Evolutionary conservation across 2,797 vertebrate species (phyloP), one percentile per base, ranked within the genome.

Genomic region (Amazonetta brasiliensis): DNA sequence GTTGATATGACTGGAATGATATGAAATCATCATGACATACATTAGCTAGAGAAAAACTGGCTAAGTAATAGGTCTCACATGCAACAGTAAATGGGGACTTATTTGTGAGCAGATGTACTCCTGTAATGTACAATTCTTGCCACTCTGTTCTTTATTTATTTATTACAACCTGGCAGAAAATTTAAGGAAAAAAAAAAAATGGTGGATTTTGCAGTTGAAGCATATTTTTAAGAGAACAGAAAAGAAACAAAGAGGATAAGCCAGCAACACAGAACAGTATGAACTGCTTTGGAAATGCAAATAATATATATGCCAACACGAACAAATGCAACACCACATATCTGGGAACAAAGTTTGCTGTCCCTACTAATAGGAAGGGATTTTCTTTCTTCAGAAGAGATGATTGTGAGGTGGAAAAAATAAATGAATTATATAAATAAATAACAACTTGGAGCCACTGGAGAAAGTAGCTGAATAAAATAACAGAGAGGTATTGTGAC

Each of bases 211-310:
- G 81, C 84, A 94, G 72, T 55, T 87, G 58, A 93, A 85, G 78
- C 19, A 1, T 83, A 85, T 92, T 87, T 91, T 96, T 28, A 33
- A 56, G 21, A 92, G 33, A 92, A 87, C 26, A 83, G 33, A 90
- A 90, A 83, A 91, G 43, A 87, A 92, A 90, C 5, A 0, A 94
- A 83, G 84, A 89, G 41, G 72, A 87, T 69, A 87, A 87, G 68
- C 92, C 78, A 83, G 90, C 12, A 0, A 72, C 28, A 82, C 9
- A 89, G 77, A 96, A 89, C 75, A 89, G 64, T 44, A 73, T 66
- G 72, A 94, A 39, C 46, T 66, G 92, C 87, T 86, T 90, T 92
- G 87, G 79, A 96, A 96, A 96, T 90, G 84, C 80, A 94, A 87
- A 94, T 90, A 92, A 50, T 79, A n/a, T 9, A 8, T 67, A 94